These are phyloP conservation scores for Drosophila aff. DNA, from an alignment of 1,140 invertebrate genomes.

Conservation along the genomic window DNA sequence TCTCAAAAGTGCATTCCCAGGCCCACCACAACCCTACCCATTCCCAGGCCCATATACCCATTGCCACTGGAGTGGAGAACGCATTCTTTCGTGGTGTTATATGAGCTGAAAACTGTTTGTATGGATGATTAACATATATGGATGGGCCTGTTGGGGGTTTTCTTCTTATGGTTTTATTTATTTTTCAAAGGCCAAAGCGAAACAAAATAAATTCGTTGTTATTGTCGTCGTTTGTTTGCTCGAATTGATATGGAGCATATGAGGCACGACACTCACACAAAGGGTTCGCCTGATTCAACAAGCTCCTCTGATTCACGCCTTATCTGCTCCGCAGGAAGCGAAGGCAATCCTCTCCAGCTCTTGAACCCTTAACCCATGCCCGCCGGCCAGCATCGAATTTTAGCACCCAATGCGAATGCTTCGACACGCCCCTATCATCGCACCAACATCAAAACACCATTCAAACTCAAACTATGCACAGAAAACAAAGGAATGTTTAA, in stretches of 20 bases:
- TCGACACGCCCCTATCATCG: slow-evolving; percentile 52
- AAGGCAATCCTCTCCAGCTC: neutral
- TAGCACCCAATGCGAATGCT: slow-evolving; percentile 48
- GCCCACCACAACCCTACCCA: slow-evolving; percentile 14
- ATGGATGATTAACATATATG: slow-evolving; percentile 75
- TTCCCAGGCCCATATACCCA: slow-evolving; percentile 13
- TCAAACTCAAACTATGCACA: slow-evolving; percentile 15
- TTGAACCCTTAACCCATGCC: slow-evolving; percentile 32
- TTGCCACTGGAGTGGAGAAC: slow-evolving; percentile 20
- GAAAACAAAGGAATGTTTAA: neutral
- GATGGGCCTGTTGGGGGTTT: slow-evolving; percentile 32
- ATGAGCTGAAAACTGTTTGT: slow-evolving; percentile 68
- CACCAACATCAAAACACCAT: slow-evolving; percentile 38
- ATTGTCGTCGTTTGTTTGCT: slow-evolving; percentile 37
- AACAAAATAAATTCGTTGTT: slow-evolving; percentile 34
- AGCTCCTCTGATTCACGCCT: slow-evolving; percentile 38
- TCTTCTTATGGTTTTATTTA: neutral
- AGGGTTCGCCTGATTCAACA: slow-evolving; percentile 51
- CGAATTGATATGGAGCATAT: slow-evolving; percentile 48
- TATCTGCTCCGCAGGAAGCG: slow-evolving; percentile 64
- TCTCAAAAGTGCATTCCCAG: slow-evolving; percentile 56
- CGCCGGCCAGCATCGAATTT: slow-evolving; percentile 43
- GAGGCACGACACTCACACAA: slow-evolving; percentile 21
- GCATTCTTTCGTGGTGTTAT: slow-evolving; percentile 65
- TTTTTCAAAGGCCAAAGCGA: slow-evolving; percentile 17